Base-by-base conservation (phyloP, 2,113 vertebrate species). In the Lagopus leucura region DNA sequence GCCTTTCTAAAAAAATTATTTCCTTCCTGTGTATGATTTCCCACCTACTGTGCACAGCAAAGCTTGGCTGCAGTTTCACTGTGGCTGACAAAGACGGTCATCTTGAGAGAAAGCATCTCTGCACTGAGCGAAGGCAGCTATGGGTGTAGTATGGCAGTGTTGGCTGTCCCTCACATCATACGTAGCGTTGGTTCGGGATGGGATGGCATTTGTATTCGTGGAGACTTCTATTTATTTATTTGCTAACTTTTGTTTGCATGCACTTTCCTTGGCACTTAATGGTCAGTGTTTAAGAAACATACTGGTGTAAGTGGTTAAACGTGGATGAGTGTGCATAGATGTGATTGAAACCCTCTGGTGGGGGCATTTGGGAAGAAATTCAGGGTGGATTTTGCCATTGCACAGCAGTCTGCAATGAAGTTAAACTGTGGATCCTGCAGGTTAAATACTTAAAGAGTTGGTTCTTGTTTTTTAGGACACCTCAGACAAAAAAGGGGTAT, bases 91-190 rank as follows among this genome's bases (percentile, higher is more conserved):
- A 88, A 82, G 21, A 19, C 67, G 66, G 13, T 36, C 3, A 57
- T 67, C 66, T 45, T 55, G 55, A 88, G 40, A 34, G 75, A 3
- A n/a, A 60, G 11, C 22, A 65, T 15, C 43, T 84, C 42, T 54
- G 48, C 20, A 28, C 27, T 18, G 15, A 88, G 34, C 2, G 16
- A 85, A 13, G 32, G 34, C 0, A 2, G 36, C 24, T 82, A 24
- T 78, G 65, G 67, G 13, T 28, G 10, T 3, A 6, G 0, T 1
- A 2, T 6, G 70, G 43, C 47, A 17, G 15, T 0, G 0, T 0
- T 80, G 69, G 45, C 19, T 71, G 71, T 82, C 66, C 21, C 21
- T 57, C 11, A 7, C 6, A 14, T 40, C 25, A 0, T 9, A 5
- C 25, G 5, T 71, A 38, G 42, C 40, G 5, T 17, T 36, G 65